Conservation (phyloP, 92 coral and sea anemone genomes). For the Parazoanthus darwini region DNA sequence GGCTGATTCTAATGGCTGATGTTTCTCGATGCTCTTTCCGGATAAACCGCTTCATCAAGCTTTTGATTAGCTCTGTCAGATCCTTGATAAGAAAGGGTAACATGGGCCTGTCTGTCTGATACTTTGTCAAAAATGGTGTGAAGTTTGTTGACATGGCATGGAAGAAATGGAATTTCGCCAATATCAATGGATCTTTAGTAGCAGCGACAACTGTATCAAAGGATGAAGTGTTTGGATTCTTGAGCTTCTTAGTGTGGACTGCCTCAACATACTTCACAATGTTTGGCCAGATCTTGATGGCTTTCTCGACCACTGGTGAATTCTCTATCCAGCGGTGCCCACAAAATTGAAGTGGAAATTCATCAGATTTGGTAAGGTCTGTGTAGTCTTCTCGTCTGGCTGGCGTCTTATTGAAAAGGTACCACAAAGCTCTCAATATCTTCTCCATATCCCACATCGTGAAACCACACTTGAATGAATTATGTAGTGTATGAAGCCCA, state of each 20-base stretch:
- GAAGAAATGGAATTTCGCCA: slow-evolving; percentile 27
- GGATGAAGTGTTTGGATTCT: slow-evolving; percentile 25
- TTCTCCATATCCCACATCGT: slow-evolving; percentile 36
- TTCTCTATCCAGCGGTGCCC: slow-evolving; percentile 48
- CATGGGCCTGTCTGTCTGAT: slow-evolving; percentile 47
- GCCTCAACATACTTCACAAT: slow-evolving; percentile 30
- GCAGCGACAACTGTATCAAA: slow-evolving; percentile 27
- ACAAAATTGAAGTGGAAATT: slow-evolving; percentile 39
- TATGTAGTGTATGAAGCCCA: slow-evolving; percentile 47
- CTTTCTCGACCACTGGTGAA: slow-evolving; percentile 33
- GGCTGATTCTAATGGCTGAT: slow-evolving; percentile 34
- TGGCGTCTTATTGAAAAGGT: slow-evolving; percentile 33
- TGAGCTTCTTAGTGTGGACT: slow-evolving; percentile 9
- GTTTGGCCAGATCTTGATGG: slow-evolving; percentile 36
- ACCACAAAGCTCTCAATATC: slow-evolving; percentile 4
- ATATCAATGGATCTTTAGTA: slow-evolving; percentile 27
- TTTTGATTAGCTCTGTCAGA: slow-evolving; percentile 27
- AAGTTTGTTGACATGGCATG: slow-evolving; percentile 29
- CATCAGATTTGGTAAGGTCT: slow-evolving; percentile 13
- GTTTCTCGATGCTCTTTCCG: slow-evolving; percentile 32
- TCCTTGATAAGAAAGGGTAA: slow-evolving; percentile 43
- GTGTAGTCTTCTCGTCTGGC: slow-evolving; percentile 50
- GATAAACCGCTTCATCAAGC: slow-evolving; percentile 34
- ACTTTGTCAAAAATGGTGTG: slow-evolving; percentile 39
- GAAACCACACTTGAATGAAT: slow-evolving; percentile 43